Percentiles rank a stretch among this genome's conserved stretches.
phyloP scores from a whole-genome alignment of 2,888 invertebrate genomes.

The Acronicta psi region DNA sequence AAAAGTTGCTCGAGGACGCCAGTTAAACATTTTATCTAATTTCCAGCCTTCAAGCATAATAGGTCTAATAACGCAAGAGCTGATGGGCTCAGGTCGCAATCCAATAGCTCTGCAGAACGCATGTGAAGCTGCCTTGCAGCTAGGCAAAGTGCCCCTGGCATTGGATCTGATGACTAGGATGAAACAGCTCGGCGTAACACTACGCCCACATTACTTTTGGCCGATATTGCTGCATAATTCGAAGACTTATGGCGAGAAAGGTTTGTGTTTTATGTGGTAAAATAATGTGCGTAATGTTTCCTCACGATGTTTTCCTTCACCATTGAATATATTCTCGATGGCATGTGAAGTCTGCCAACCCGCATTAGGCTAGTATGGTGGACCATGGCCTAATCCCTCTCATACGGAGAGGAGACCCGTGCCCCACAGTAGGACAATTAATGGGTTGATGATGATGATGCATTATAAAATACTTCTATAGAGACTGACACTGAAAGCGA shows the following conservation, averaged over 20 bases:
- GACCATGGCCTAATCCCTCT: no score
- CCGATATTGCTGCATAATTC: conserved; percentile 88
- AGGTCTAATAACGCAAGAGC: conserved; percentile 78
- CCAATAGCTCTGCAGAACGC: conserved; percentile 86
- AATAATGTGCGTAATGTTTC: no score
- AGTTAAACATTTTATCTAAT: neutral
- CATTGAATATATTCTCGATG: no score
- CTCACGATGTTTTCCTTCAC: no score
- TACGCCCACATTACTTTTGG: conserved; percentile 91
- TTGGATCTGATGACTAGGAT: conserved; percentile 81
- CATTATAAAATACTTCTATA: no score
- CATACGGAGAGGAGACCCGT: no score
- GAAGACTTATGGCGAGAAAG: conserved; percentile 86
- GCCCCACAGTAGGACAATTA: no score
- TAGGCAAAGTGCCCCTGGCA: conserved; percentile 79
- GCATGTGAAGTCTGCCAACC: no score
- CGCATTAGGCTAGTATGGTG: no score
- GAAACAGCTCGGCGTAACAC: conserved; percentile 74
- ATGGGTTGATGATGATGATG: no score
- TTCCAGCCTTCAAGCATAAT: conserved; percentile 83
- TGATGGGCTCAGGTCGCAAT: conserved; percentile 83
- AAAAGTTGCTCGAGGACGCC: no score
- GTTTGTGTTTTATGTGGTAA: conserved; percentile 58
- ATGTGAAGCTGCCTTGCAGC: conserved; percentile 86
- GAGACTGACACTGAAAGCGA: no score